Percentiles rank a stretch among this genome's conserved stretches.
Evolutionary conservation across 2,888 invertebrate species (phyloP).

Genomic region (Melanchra persicariae): DNA sequence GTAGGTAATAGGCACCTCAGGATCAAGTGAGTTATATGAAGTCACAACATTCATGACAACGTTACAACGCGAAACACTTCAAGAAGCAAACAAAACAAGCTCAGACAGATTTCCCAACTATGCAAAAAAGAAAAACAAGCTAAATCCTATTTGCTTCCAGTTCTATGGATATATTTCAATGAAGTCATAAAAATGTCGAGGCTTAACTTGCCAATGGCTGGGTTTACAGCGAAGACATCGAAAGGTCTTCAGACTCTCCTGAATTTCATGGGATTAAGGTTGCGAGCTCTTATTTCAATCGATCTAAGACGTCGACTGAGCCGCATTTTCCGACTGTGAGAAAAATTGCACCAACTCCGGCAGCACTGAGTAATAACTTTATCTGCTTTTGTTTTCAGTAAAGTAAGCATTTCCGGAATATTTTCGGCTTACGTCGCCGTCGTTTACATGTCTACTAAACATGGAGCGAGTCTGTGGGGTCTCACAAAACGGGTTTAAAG

Average conservation of each 20-base stretch:
- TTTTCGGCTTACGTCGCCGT: constrained; percentile 4
- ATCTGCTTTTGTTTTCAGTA: constrained; percentile 35
- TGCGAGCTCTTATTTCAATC: constrained; percentile 79
- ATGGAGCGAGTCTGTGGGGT: background rate
- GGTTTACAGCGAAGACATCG: constrained; percentile 83
- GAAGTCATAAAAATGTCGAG: constrained; percentile 84
- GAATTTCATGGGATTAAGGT: constrained; percentile 81
- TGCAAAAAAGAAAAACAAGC: constrained; percentile 34
- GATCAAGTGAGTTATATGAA: too few relatives aligned
- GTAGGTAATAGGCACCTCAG: background rate
- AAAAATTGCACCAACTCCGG: constrained; percentile 37
- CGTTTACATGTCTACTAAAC: background rate
- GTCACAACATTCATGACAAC: background rate
- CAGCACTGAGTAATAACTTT: constrained; percentile 24
- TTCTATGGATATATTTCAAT: constrained; percentile 68
- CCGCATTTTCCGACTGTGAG: constrained; percentile 47
- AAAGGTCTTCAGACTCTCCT: constrained; percentile 83
- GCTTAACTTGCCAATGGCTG: constrained; percentile 83
- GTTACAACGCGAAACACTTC: background rate
- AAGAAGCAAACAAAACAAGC: constrained; percentile 6
- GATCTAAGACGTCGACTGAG: constrained; percentile 72
- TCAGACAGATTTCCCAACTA: constrained; percentile 11
- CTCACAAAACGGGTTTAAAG: background rate
- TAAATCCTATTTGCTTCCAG: constrained; percentile 51
- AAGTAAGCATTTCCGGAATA: constrained; percentile 26